Conservation (phyloP, 2,113 vertebrate species). For the Tringa solitaria region DNA sequence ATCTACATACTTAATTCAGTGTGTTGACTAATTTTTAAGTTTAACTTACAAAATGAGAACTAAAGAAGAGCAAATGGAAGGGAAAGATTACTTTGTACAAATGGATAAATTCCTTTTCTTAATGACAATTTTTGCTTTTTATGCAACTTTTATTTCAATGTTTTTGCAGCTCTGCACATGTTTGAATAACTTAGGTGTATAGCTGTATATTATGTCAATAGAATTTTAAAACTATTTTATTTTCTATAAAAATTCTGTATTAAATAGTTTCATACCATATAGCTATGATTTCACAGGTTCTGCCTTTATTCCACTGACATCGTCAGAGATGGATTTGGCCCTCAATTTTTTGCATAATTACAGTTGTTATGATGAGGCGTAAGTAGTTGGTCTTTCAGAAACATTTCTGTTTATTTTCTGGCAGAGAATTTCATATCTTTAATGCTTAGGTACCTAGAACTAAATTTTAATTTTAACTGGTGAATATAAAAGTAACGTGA, state of each 20-base stretch:
- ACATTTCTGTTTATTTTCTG: not conserved
- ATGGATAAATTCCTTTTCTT: conserved; percentile 25
- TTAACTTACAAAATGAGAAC: not conserved
- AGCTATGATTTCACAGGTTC: conserved; percentile 14
- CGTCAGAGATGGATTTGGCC: not conserved
- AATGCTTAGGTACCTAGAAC: not conserved
- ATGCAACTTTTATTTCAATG: not conserved
- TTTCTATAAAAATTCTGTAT: conserved; percentile 27
- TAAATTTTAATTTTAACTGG: not conserved
- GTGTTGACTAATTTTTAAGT: conserved; percentile 73
- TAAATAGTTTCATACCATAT: conserved; percentile 26
- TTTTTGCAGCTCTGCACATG: conserved; percentile 17
- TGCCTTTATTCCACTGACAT: conserved; percentile 14
- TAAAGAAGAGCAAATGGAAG: not conserved
- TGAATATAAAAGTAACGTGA: not conserved
- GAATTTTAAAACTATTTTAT: conserved; percentile 4
- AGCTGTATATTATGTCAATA: conserved; percentile 46
- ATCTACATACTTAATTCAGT: conserved; percentile 73
- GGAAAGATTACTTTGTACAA: not conserved
- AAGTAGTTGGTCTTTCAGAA: not conserved
- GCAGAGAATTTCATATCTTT: not conserved
- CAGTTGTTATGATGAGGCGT: not conserved
- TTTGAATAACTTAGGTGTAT: conserved; percentile 24
- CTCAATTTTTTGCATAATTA: not conserved
- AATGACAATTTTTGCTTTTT: conserved; percentile 34